Base-by-base conservation (phyloP, 1,140 invertebrate species). In the Cherax quadricarinatus region DNA sequence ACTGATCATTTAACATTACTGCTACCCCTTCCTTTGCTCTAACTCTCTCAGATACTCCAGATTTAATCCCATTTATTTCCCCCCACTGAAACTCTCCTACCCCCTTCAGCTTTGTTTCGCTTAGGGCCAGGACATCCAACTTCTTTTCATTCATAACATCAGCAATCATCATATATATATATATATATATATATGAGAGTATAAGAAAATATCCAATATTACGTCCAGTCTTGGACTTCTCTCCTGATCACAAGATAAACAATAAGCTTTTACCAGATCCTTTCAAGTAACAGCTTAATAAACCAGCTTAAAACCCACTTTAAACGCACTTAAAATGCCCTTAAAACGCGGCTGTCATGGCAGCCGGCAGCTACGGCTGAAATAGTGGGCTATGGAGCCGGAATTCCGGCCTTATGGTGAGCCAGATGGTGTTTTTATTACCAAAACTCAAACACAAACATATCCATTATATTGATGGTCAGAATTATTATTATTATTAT, bases 251-350 rank as follows among this genome's bases (percentile, higher is more conserved):
- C 83, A 70, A 48, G 62, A 86, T 86, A 48, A 86, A 86, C 83
- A 86, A 66, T 70, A 57, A 10, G 16, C 83, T 70, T 49, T 49
- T 70, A 30, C 83, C 60, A 60, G 30, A 86, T 73, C 12, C 60
- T 41, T 30, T 86, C 83, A 70, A 86, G 83, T 41, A 70, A 86
- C 57, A 86, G 57, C 83, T 86, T 86, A 86, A 86, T 86, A 86
- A 86, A 86, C 83, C 83, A 86, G 83, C 24, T 86, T 70, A 86
- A 85, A 86, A 85, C 70, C 60, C 83, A 85, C 83, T 66, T 62
- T 16, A 85, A 84, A n/a, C 41, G 18, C 41, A n/a, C 62, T 86
- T 66, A 66, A 86, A 86, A 4, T 24, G 24, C 21, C 30, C 30
- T 41, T 41, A 41, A 41, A 41, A 30, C 16, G n/a, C 24, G 24